A percentile compares a stretch with the other conserved stretches of the same genome.
phyloP scores from a whole-genome alignment of 1,140 invertebrate genomes.

The Nomia melanderi region DNA sequence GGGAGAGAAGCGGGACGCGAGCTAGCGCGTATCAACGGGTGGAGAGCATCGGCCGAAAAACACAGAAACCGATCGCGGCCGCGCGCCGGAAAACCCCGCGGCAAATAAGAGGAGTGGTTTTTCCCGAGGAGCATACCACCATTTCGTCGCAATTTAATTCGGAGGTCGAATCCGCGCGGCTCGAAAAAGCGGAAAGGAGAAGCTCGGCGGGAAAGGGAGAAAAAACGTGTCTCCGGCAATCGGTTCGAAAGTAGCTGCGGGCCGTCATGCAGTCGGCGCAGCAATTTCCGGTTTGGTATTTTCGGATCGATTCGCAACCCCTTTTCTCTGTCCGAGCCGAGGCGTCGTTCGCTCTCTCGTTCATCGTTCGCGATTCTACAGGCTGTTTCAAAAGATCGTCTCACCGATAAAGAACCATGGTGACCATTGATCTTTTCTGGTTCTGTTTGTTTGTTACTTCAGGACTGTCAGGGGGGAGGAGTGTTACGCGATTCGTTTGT shows the following conservation, averaged over 20 bases:
- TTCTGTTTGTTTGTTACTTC: no score
- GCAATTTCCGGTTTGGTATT: slow-evolving; percentile 69
- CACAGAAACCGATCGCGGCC: no score
- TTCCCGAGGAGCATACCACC: not conserved
- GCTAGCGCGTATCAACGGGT: no score
- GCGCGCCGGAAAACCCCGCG: no score
- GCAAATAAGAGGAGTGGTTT: no score
- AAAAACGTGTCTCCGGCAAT: slow-evolving; percentile 9
- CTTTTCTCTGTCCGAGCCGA: slow-evolving; percentile 54
- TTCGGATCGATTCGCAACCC: slow-evolving; percentile 67
- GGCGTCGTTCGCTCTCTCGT: slow-evolving; percentile 4
- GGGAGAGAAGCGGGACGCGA: no score
- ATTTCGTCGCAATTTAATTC: slow-evolving; percentile 12
- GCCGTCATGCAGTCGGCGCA: slow-evolving; percentile 32
- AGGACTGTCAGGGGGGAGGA: no score
- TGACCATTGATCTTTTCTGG: no score
- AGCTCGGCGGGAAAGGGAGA: not conserved
- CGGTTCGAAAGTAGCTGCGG: slow-evolving; percentile 25
- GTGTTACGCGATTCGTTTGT: no score
- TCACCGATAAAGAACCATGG: no score
- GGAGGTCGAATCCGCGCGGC: slow-evolving; percentile 1
- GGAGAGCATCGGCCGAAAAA: no score
- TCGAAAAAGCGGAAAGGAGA: slow-evolving; percentile 23
- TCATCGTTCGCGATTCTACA: not conserved
- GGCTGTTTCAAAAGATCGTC: no score